Evolutionary conservation across 2,888 invertebrate species (phyloP).

Genomic region (Gortyna flavago): DNA sequence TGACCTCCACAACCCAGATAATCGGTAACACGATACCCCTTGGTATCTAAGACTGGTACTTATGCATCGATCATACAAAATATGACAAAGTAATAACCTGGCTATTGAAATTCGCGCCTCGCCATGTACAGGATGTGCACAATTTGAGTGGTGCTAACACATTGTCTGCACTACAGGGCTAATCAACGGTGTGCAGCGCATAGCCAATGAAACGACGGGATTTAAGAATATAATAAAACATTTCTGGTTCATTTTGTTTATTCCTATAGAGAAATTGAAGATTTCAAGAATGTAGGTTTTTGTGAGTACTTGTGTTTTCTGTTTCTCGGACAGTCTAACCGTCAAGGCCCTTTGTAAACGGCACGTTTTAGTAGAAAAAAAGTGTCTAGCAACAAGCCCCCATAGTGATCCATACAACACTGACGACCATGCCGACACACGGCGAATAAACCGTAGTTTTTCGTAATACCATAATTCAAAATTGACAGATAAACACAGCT

Average conservation of each 20-base stretch:
- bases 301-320: neutral
- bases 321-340: neutral
- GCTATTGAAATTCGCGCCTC: slow-evolving; percentile 56
- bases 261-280: neutral
- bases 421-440: too few relatives aligned
- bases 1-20: too few relatives aligned
- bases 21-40: too few relatives aligned
- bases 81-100: slow-evolving; percentile 30
- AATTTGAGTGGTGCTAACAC: slow-evolving; percentile 50
- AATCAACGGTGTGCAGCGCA: slow-evolving; percentile 47
- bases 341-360: too few relatives aligned
- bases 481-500: neutral
- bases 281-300: neutral
- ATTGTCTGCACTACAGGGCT: slow-evolving; percentile 40
- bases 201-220: slow-evolving; percentile 19
- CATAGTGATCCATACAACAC: too few relatives aligned
- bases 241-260: neutral
- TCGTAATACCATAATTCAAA: neutral
- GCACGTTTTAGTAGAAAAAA: too few relatives aligned
- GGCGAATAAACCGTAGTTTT: too few relatives aligned
- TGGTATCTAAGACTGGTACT: neutral
- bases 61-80: slow-evolving; percentile 12
- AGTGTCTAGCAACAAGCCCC: too few relatives aligned
- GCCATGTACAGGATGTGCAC: slow-evolving; percentile 56
- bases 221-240: slow-evolving; percentile 31